phyloP scores from a whole-genome alignment of 2,113 vertebrate species.

The Dromaius novaehollandiae region DNA sequence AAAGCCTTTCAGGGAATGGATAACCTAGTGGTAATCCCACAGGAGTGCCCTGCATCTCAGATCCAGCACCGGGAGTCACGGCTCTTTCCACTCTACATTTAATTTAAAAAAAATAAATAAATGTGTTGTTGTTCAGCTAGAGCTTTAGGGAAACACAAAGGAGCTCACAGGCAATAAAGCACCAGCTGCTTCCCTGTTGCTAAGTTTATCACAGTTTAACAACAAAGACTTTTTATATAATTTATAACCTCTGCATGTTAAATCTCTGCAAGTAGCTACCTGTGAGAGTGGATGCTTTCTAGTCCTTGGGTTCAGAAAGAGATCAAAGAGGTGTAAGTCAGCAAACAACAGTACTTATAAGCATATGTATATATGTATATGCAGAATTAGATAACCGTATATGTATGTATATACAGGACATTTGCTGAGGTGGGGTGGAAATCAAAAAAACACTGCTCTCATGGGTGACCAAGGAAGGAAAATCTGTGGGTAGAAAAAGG shows the following conservation, averaged over 20 bases:
- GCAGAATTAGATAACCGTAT: background rate
- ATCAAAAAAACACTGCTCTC: background rate
- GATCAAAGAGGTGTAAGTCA: background rate
- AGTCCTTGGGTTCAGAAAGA: background rate
- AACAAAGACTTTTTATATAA: conserved; percentile 49
- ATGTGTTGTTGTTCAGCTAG: conserved; percentile 22
- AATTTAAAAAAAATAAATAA: conserved; percentile 49
- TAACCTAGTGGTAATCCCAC: conserved; percentile 10
- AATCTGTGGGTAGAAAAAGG: background rate
- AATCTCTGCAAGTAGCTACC: conserved; percentile 10
- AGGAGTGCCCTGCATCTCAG: background rate
- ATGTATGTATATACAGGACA: background rate
- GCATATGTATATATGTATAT: rapidly evolving
- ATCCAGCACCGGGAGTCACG: background rate
- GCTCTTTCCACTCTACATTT: conserved; percentile 16
- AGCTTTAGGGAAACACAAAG: conserved; percentile 51
- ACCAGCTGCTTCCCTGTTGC: conserved; percentile 63
- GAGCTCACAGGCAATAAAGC: conserved; percentile 54
- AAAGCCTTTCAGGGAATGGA: background rate
- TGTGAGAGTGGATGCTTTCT: background rate
- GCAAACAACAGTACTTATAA: background rate
- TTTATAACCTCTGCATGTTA: conserved; percentile 27
- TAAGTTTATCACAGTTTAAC: conserved; percentile 60
- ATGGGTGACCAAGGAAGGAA: background rate
- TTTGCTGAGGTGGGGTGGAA: background rate